Base-by-base conservation (phyloP, 2,797 vertebrate genomes). In the Scolopax bukidnonensis region DNA sequence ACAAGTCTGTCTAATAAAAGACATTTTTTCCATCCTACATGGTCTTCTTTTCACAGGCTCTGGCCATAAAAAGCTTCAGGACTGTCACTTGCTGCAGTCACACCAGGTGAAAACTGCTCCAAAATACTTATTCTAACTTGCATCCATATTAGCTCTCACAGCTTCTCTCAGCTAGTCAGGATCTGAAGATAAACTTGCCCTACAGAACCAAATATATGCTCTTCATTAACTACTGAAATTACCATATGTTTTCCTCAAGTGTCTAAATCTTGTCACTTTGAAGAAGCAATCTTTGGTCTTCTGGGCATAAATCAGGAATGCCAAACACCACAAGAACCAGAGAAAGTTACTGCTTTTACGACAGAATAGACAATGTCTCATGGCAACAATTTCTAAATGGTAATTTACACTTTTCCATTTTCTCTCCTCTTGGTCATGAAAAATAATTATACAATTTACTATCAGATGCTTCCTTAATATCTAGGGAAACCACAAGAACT, bases 371-470 rank as follows among this genome's bases (percentile, higher is more conserved):
- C 94, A 95, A 93, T 83, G 85, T 86, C 89, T 84, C 59, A 5
- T 24, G 4, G 91, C 56, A 93, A 95, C 32, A 0, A 78, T 67
- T 95, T 89, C 85, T 85, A 78, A 95, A 90, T 33, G 87, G 56
- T 79, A 89, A 93, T 94, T 94, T 86, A 94, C 54, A 86, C 57
- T 95, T 81, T 84, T 90, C 93, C 73, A 93, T 89, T 90, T 91
- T 87, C 76, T 93, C 61, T 33, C 30, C 57, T 93, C 87, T 86
- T 79, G 79, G 61, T 68, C 85, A 57, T 20, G 69, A 93, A 96
- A 96, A 96, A 95, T 94, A 95, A 96, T 96, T 96, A 97, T 76
- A 82, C 94, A 93, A 95, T 94, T 96, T 96, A 87, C 85, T 89
- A 80, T 65, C 65, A 86, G 94, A 90, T 78, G 76, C 57, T 91